Percentiles rank a stretch among this genome's conserved stretches.
These are phyloP conservation scores for Heliothis virescens DNA, from an alignment of 1,140 invertebrate species.

Conservation along the genomic window DNA sequence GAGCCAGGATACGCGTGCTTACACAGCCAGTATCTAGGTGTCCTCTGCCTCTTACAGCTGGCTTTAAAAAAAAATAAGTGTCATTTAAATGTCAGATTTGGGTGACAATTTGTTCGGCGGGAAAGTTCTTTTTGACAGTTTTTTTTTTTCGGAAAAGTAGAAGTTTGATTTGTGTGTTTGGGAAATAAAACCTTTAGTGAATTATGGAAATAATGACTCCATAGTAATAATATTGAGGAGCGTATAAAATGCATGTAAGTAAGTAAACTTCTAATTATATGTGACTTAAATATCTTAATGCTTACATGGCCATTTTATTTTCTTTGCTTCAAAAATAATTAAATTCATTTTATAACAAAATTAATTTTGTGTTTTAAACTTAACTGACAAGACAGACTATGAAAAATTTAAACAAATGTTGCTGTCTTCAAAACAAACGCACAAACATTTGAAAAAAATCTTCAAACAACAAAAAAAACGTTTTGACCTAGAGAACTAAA, in stretches of 20 bases:
- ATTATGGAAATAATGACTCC: no score
- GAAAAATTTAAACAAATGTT: not conserved
- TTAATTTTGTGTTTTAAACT: not conserved
- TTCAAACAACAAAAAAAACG: constrained; percentile 35
- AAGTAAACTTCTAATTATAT: constrained; percentile 25
- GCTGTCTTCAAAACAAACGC: constrained; percentile 1
- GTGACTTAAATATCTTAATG: not conserved
- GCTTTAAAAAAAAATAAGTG: constrained; percentile 30
- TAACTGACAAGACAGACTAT: not conserved
- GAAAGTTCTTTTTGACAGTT: not conserved
- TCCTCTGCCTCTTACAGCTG: constrained; percentile 28
- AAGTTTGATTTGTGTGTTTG: not conserved
- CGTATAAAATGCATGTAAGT: constrained; percentile 54
- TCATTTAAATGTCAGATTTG: not conserved
- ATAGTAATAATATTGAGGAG: constrained; percentile 1
- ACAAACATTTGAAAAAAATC: constrained; percentile 16
- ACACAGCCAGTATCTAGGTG: constrained; percentile 47
- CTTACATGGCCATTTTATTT: no score
- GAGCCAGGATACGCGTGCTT: constrained; percentile 51
- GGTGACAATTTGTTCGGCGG: constrained; percentile 24
- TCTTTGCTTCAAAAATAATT: no score
- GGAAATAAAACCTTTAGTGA: not conserved
- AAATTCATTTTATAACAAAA: no score
- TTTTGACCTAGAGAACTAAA: constrained; percentile 53
- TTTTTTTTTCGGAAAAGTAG: not conserved